phyloP scores from a whole-genome alignment of 23 tunicate genomes.

The Styela clava region DNA sequence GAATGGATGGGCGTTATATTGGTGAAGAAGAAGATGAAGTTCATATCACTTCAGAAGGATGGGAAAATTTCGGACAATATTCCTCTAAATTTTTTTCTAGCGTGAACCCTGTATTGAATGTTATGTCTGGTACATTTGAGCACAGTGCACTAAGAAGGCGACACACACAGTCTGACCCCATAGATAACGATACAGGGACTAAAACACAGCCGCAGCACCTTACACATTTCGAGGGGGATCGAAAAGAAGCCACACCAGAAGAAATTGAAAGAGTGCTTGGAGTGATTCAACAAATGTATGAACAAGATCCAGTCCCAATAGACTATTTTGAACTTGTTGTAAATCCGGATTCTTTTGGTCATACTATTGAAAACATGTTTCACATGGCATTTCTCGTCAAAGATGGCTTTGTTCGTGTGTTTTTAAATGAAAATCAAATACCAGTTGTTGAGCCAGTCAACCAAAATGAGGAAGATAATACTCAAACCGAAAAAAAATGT shows the following conservation, averaged over 20 bases:
- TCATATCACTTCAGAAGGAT: constrained; percentile 40
- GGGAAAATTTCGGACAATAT: constrained; percentile 44
- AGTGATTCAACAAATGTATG: constrained; percentile 39
- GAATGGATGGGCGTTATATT: constrained; percentile 8
- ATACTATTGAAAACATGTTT: constrained; percentile 82
- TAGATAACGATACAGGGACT: constrained; percentile 30
- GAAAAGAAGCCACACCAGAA: constrained; percentile 85
- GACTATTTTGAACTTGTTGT: constrained; percentile 87
- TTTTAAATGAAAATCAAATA: constrained; percentile 48
- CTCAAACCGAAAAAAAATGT: constrained; percentile 19
- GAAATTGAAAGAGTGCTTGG: constrained; percentile 79
- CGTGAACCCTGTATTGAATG: constrained; percentile 58
- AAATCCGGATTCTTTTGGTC: constrained; percentile 70
- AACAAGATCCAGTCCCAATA: constrained; percentile 51
- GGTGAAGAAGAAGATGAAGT: constrained; percentile 50
- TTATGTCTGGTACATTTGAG: constrained; percentile 68
- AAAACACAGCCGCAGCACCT: constrained; percentile 52
- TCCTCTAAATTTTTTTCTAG: constrained; percentile 52
- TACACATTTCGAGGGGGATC: constrained; percentile 51
- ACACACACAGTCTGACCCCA: constrained; percentile 8
- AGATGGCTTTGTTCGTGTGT: constrained; percentile 73
- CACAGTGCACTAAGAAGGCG: background rate
- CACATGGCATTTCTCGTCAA: constrained; percentile 82
- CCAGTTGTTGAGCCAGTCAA: constrained; percentile 77
- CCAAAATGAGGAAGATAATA: constrained; percentile 24